These are phyloP conservation scores for Clarias macrocephalus DNA, from an alignment of 2,113 vertebrate genomes.

Conservation along the genomic window DNA sequence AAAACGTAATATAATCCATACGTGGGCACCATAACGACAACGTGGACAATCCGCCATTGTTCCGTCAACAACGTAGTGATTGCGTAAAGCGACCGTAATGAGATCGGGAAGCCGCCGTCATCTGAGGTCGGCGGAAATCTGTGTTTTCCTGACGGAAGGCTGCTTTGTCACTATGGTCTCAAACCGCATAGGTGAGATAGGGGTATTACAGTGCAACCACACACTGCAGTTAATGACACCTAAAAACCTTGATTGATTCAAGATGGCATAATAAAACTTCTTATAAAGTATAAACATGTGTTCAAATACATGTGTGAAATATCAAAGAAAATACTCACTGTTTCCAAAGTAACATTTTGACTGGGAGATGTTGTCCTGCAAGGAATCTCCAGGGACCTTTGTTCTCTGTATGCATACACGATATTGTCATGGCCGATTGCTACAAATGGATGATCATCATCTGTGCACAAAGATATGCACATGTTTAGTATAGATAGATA, in stretches of 20 bases:
- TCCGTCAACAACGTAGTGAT: too few relatives aligned
- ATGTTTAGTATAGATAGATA: not conserved
- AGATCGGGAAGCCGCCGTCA: too few relatives aligned
- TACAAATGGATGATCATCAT: slow-evolving; percentile 78
- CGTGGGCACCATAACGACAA: too few relatives aligned
- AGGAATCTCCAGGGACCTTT: slow-evolving; percentile 71
- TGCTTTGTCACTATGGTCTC: too few relatives aligned
- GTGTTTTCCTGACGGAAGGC: too few relatives aligned
- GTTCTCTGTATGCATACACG: slow-evolving; percentile 59
- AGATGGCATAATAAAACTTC: not conserved
- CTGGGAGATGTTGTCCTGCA: slow-evolving; percentile 82
- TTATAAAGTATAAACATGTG: not conserved
- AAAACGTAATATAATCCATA: too few relatives aligned
- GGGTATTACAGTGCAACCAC: not conserved
- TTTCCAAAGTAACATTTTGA: slow-evolving; percentile 67
- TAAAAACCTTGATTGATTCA: not conserved
- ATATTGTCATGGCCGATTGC: not conserved
- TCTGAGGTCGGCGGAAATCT: too few relatives aligned
- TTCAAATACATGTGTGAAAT: not conserved
- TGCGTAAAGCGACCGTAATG: too few relatives aligned
- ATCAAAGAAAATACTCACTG: slow-evolving; percentile 68
- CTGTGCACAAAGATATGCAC: slow-evolving; percentile 61
- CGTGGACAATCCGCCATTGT: too few relatives aligned
- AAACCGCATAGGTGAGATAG: too few relatives aligned
- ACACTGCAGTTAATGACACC: slow-evolving; percentile 2